Conservation (phyloP, 2,797 vertebrate species). For the Sternarchorhynchus goeldii region DNA sequence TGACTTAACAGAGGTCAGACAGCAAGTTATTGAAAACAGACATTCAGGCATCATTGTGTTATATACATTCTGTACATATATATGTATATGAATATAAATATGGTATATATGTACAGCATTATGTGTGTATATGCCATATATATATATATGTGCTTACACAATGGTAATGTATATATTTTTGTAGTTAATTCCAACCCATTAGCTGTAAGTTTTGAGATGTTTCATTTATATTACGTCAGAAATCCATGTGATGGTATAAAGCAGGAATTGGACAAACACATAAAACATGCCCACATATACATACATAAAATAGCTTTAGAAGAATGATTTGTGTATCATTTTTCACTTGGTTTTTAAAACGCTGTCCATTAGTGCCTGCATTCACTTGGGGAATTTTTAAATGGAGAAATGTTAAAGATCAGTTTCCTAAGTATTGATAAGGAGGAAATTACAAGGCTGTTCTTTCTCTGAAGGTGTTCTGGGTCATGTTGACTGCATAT, state of each 20-base stretch:
- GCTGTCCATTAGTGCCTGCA: conserved; percentile 1
- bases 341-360: not conserved
- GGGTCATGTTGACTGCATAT: too few relatives aligned
- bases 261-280: not conserved
- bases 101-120: conserved; percentile 79
- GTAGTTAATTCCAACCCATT: conserved; percentile 68
- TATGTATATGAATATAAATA: conserved; percentile 68
- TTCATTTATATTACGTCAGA: conserved; percentile 66
- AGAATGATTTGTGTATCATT: not conserved
- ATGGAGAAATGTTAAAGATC: not conserved
- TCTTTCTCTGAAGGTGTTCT: too few relatives aligned
- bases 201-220: conserved; percentile 64
- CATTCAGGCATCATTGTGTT: conserved; percentile 74
- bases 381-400: not conserved
- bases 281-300: not conserved
- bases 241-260: conserved; percentile 77
- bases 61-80: conserved; percentile 57
- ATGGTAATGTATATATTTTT: conserved; percentile 81
- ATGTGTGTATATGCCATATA: conserved; percentile 78
- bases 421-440: not conserved
- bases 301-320: not conserved
- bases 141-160: conserved; percentile 77
- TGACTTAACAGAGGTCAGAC: conserved; percentile 65
- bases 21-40: conserved; percentile 76
- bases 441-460: not conserved